Evolutionary conservation across 2,888 invertebrate species (phyloP).

Genomic region (Brenthis daphne): DNA sequence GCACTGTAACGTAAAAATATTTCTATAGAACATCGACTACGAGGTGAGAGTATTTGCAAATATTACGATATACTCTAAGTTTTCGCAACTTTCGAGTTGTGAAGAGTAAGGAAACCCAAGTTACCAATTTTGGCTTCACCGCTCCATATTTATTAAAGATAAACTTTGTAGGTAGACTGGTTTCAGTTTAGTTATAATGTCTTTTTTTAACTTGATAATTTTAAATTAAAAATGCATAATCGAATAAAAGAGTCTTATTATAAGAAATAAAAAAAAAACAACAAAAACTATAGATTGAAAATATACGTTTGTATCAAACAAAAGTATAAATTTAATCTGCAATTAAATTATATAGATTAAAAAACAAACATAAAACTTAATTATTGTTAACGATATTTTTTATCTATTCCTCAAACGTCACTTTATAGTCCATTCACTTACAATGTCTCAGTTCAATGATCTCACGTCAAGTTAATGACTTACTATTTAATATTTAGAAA

Average conservation of each 20-base stretch:
- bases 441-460: constrained; percentile 26
- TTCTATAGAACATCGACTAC: constrained; percentile 3
- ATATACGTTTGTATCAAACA: not conserved
- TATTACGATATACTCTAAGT: constrained; percentile 18
- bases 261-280: constrained; percentile 4
- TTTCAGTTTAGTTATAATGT: constrained; percentile 1
- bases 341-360: constrained; percentile 7
- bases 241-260: not conserved
- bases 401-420: constrained; percentile 21
- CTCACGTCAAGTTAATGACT: constrained; percentile 18
- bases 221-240: too few species aligned
- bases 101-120: constrained; percentile 32
- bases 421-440: constrained; percentile 24
- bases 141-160: constrained; percentile 26
- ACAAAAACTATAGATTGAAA: not conserved
- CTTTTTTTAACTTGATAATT: too few species aligned
- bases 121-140: constrained; percentile 32
- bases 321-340: not conserved
- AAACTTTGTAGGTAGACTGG: constrained; percentile 19
- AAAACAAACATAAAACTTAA: constrained; percentile 9
- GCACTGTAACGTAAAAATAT: not conserved
- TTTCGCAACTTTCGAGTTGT: constrained; percentile 19
- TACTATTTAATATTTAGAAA: constrained; percentile 11
- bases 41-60: constrained; percentile 20
- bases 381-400: constrained; percentile 12